Base-by-base conservation (phyloP, 2,888 invertebrate genomes). In the Gastracanthus pulcherrimus region DNA sequence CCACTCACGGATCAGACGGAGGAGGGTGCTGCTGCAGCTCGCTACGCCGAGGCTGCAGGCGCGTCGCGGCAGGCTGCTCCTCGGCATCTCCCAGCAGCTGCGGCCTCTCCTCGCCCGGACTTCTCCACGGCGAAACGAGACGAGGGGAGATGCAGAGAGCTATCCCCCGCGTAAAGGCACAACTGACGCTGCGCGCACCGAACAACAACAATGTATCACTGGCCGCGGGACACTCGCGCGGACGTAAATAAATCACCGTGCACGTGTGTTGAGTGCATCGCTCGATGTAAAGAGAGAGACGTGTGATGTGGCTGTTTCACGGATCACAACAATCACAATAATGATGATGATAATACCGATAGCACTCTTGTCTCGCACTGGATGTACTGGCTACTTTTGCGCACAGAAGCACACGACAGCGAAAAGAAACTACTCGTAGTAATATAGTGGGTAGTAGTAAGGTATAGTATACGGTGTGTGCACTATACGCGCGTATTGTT, bases 1-100 rank as follows among this genome's bases (percentile, higher is more conserved):
- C n/a, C n/a, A 62, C 62, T 62, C 19, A 62, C 62, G 34, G 62
- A 62, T 19, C 34, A 62, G 19, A 34, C 36, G 62, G 41, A 41
- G 23, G 60, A 77, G 31, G 4, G 51, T 23, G 77, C 62, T n/a
- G n/a, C n/a, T n/a, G n/a, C n/a, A n/a, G n/a, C n/a, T 51, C 48
- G 70, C 70, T 77, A 77, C 23, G 51, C 62, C 51, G 19, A 26
- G 19, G 62, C n/a, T n/a, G n/a, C 62, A 38, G 34, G 45, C 77
- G 64, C 51, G 38, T 51, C 77, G 51, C n/a, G n/a, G n/a, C 70
- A 71, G 60, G 13, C 45, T 64, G 13, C 58, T 75, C 64, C 64
- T 64, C 75, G 75, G 78, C 78, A 79, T 79, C 66, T 79, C 78
- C 66, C 60, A 29, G 58, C 31, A 41, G 16, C 60, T 19, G 16